phyloP scores from a whole-genome alignment of 2,797 vertebrate species.

The Myotis vivesi region DNA sequence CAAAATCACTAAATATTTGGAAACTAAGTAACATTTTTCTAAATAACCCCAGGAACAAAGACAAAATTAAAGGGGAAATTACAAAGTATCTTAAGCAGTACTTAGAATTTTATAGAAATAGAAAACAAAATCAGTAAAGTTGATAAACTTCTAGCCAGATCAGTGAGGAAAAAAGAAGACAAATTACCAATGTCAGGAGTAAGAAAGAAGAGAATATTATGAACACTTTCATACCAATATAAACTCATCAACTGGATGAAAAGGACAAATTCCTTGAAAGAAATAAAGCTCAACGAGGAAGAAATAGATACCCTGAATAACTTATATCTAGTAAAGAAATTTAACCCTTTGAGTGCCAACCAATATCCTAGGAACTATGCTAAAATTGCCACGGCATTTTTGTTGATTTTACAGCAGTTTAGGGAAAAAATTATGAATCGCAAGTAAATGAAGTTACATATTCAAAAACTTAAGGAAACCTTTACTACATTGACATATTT shows the following conservation, averaged over 20 bases:
- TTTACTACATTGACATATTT: no score
- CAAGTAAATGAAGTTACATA: no score
- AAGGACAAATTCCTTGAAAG: conserved; percentile 22
- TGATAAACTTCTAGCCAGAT: background rate
- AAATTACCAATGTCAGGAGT: conserved; percentile 25
- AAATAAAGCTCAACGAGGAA: conserved; percentile 33
- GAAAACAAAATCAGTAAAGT: conserved; percentile 6
- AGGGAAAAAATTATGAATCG: no score
- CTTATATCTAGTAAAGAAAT: background rate
- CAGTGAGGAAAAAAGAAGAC: background rate
- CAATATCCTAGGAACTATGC: no score
- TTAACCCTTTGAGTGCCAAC: background rate
- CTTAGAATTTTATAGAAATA: background rate
- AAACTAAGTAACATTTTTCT: background rate
- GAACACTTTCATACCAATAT: background rate
- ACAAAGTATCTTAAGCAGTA: background rate
- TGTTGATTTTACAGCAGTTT: no score
- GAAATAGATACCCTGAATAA: background rate
- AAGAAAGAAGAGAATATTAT: background rate
- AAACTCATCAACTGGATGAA: background rate
- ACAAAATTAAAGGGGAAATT: background rate
- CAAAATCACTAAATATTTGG: background rate
- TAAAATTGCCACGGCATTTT: no score
- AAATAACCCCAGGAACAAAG: background rate
- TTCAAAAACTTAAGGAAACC: no score